phyloP scores from a whole-genome alignment of 2,797 vertebrate genomes.

The Decapterus maruadsi region DNA sequence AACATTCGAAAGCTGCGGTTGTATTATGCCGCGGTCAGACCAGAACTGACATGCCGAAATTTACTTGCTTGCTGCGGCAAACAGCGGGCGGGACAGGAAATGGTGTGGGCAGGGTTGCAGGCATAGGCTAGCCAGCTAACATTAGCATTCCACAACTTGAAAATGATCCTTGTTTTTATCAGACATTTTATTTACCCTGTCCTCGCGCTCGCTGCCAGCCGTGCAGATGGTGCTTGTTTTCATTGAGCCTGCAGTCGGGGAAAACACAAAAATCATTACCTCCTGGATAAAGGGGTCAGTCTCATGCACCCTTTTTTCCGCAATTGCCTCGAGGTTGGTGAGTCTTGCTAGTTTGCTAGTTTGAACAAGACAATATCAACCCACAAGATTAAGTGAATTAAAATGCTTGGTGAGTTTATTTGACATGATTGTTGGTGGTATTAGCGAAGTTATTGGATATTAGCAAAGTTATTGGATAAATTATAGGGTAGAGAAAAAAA shows the following conservation, averaged over 20 bases:
- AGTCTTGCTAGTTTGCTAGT: not conserved
- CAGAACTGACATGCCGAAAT: constrained; percentile 41
- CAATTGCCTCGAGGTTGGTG: constrained; percentile 1
- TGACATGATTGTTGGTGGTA: constrained; percentile 4
- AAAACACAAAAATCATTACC: constrained; percentile 24
- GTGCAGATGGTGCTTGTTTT: constrained; percentile 30
- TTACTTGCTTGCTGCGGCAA: constrained; percentile 51
- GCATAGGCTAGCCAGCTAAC: constrained; percentile 44
- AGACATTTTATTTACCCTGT: constrained; percentile 41
- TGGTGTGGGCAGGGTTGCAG: constrained; percentile 31
- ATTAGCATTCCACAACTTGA: constrained; percentile 43
- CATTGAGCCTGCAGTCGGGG: constrained; percentile 16
- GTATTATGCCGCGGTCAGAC: constrained; percentile 46
- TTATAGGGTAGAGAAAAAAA: constrained; percentile 19
- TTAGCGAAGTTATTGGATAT: constrained; percentile 1
- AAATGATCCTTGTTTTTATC: constrained; percentile 37
- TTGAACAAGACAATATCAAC: not conserved
- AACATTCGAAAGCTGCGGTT: constrained; percentile 48
- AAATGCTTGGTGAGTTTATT: constrained; percentile 7
- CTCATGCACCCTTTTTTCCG: not conserved
- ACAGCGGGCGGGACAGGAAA: constrained; percentile 57
- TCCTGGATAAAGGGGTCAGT: constrained; percentile 10
- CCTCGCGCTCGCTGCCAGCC: constrained; percentile 16
- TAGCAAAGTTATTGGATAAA: constrained; percentile 28
- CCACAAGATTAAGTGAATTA: constrained; percentile 7